Evolutionary conservation across 2,797 vertebrate species (phyloP).

Genomic region (Pipistrellus nathusii): DNA sequence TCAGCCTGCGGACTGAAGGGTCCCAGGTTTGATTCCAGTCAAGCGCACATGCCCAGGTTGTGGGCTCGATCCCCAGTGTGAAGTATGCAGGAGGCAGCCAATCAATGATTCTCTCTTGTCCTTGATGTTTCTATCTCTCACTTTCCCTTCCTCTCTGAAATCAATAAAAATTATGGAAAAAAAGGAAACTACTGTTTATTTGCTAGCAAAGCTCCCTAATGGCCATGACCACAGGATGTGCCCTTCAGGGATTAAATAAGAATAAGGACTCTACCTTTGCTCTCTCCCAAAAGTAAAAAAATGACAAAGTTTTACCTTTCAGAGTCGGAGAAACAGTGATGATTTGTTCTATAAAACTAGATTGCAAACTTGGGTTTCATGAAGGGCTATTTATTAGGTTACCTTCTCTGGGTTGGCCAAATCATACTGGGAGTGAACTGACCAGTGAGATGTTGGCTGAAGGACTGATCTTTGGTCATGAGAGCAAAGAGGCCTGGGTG

Average conservation of each 20-base stretch:
- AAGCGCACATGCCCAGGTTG: no score
- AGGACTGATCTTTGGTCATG: conserved; percentile 60
- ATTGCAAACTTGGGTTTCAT: not conserved
- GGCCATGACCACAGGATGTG: not conserved
- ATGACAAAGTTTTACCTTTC: not conserved
- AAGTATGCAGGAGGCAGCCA: no score
- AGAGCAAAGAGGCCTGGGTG: conserved; percentile 71
- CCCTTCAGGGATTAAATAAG: not conserved
- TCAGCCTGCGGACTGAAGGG: no score
- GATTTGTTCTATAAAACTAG: not conserved
- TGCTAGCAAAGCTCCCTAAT: not conserved
- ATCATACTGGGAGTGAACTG: not conserved
- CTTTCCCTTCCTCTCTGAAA: no score
- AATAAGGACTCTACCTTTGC: not conserved
- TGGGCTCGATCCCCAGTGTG: no score
- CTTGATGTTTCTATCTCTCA: no score
- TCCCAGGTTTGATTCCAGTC: no score
- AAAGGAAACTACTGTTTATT: not conserved
- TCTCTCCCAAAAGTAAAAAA: not conserved
- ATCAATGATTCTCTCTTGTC: no score
- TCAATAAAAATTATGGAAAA: not conserved
- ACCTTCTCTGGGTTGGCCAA: conserved; percentile 32
- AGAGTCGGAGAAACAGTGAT: not conserved
- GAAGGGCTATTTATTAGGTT: not conserved
- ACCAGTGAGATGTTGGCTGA: conserved; percentile 38